Percentiles rank a stretch among this genome's conserved stretches.
Conservation (phyloP, 2,113 vertebrate species). For the Eclectus roratus region DNA sequence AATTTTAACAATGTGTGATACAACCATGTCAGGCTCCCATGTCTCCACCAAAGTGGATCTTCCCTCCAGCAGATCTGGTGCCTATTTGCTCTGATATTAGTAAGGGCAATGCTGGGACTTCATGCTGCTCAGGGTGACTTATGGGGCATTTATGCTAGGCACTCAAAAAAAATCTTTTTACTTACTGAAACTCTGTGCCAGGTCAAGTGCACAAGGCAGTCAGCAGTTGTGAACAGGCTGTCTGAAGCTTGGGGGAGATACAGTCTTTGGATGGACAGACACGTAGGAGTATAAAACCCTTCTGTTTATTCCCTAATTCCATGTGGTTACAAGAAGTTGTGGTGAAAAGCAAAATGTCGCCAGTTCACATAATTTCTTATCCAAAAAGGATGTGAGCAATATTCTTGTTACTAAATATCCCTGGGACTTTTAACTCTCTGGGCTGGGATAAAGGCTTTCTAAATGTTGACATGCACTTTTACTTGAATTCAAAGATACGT, state of each 20-base stretch:
- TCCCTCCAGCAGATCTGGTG: neutral
- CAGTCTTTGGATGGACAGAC: neutral
- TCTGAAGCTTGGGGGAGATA: neutral
- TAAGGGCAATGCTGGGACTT: neutral
- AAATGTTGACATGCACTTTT: neutral
- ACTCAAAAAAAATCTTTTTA: no score
- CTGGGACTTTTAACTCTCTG: neutral
- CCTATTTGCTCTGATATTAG: neutral
- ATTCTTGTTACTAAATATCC: neutral
- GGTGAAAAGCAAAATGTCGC: neutral
- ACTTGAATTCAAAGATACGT: neutral
- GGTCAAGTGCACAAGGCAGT: neutral
- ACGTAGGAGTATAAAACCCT: neutral
- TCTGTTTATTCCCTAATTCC: neutral
- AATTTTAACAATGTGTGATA: neutral
- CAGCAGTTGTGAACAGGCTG: neutral
- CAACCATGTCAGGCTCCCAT: rapidly evolving
- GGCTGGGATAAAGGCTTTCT: neutral
- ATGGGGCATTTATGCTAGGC: neutral
- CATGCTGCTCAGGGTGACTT: neutral
- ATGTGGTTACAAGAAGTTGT: neutral
- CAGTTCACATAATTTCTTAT: neutral
- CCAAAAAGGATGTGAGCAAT: neutral
- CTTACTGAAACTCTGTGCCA: neutral
- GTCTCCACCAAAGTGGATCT: no score